Conservation (phyloP, 2,888 invertebrate species). For the Polyommatus iphigenia region DNA sequence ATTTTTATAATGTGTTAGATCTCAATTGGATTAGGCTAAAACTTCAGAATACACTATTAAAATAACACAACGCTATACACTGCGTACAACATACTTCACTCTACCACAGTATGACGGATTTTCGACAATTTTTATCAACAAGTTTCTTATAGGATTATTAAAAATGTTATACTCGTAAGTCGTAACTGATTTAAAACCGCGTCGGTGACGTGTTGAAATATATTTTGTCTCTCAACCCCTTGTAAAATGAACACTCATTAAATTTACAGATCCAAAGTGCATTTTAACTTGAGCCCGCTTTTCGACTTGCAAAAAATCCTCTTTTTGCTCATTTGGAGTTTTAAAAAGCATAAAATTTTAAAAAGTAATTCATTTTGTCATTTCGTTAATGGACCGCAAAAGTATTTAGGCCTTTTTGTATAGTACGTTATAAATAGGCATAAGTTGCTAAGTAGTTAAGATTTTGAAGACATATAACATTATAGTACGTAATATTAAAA, state of each 20-base stretch:
- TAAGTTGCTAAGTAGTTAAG: neutral
- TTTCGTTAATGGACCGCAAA: constrained; percentile 10
- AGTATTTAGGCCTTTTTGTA: neutral
- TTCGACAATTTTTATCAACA: too few species aligned
- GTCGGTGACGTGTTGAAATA: constrained; percentile 10
- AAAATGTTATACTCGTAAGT: neutral
- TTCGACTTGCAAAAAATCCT: constrained; percentile 21
- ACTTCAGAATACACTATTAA: too few species aligned
- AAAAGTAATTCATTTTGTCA: constrained; percentile 19
- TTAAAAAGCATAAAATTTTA: constrained; percentile 21
- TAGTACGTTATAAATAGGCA: neutral
- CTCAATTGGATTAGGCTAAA: too few species aligned
- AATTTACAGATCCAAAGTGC: constrained; percentile 22
- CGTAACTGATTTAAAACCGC: neutral
- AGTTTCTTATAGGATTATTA: neutral
- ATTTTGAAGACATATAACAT: neutral
- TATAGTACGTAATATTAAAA: neutral
- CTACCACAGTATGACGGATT: too few species aligned
- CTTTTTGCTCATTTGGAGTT: neutral
- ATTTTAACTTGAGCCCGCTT: constrained; percentile 28
- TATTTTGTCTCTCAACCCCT: constrained; percentile 26
- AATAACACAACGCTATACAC: too few species aligned
- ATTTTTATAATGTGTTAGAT: too few species aligned
- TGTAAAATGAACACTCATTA: constrained; percentile 27
- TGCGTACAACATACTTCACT: too few species aligned